phyloP scores from a whole-genome alignment of 2,113 vertebrate species.

The Spea multiplicata region DNA sequence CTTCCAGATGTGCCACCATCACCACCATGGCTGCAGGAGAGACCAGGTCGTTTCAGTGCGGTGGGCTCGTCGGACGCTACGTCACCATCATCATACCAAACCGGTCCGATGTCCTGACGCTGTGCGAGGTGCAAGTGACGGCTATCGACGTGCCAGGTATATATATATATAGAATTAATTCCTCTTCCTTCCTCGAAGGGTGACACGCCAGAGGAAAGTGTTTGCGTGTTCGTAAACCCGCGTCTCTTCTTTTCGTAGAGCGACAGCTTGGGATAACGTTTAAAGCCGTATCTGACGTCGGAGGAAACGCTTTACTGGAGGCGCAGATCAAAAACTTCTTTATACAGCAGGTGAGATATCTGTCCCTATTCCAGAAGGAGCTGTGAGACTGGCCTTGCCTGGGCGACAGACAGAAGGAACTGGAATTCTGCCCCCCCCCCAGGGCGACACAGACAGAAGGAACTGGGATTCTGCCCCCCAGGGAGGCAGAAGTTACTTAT shows the following conservation, averaged over 20 bases:
- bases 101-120: constrained; percentile 30
- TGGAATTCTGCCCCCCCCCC: neutral
- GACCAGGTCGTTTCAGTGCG: constrained; percentile 43
- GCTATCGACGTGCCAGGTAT: constrained; percentile 32
- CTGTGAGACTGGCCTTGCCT: neutral
- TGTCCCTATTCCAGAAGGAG: neutral
- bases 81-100: constrained; percentile 50
- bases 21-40: constrained; percentile 18
- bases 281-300: neutral
- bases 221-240: too few species aligned
- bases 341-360: constrained; percentile 11
- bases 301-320: neutral
- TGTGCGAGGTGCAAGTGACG: constrained; percentile 51
- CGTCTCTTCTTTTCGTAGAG: neutral
- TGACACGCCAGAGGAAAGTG: too few species aligned
- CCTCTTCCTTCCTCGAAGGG: neutral
- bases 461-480: neutral
- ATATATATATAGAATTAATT: neutral
- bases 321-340: neutral
- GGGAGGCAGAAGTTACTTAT: too few species aligned
- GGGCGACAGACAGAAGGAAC: neutral
- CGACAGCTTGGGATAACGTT: neutral
- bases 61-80: constrained; percentile 52
- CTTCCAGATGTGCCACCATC: constrained; percentile 48
- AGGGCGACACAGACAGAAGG: neutral